A percentile compares a stretch with the other conserved stretches of the same genome.
Evolutionary conservation across 2,113 vertebrate species (phyloP).

Genomic region (Apeltes quadracus): DNA sequence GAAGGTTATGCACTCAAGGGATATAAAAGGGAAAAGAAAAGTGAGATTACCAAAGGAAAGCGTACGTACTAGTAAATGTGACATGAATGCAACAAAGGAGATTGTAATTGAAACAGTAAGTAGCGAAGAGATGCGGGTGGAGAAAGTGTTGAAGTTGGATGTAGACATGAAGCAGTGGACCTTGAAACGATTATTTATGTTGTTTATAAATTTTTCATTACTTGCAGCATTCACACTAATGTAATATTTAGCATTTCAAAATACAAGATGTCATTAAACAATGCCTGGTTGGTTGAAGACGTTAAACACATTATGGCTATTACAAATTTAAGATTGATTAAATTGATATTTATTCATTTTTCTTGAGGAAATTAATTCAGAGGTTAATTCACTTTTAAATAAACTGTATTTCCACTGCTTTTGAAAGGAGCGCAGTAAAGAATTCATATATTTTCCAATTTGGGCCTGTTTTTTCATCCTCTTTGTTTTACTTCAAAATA

Average conservation of each 20-base stretch:
- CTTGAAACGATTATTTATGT: slow-evolving; percentile 26
- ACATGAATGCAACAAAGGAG: slow-evolving; percentile 56
- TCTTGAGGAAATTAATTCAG: neutral
- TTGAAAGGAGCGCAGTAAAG: neutral
- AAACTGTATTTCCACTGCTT: neutral
- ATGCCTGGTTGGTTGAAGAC: neutral
- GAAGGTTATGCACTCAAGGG: slow-evolving; percentile 62
- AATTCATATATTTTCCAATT: slow-evolving; percentile 10
- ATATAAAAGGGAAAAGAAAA: slow-evolving; percentile 41
- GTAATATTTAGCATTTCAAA: neutral
- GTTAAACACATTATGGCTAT: slow-evolving; percentile 22
- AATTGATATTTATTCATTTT: slow-evolving; percentile 15
- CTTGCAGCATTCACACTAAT: slow-evolving; percentile 1
- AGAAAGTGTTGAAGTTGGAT: slow-evolving; percentile 47
- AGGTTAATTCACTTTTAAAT: neutral
- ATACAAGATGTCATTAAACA: neutral
- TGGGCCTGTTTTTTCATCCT: slow-evolving; percentile 18
- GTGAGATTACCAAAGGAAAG: slow-evolving; percentile 42
- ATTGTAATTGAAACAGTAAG: slow-evolving; percentile 64
- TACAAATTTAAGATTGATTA: slow-evolving; percentile 9
- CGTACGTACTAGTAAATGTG: slow-evolving; percentile 66
- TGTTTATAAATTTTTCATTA: slow-evolving; percentile 23
- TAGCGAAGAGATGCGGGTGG: slow-evolving; percentile 33
- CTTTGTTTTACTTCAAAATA: slow-evolving; percentile 38
- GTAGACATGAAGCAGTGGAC: slow-evolving; percentile 26